Base-by-base conservation (phyloP, 2,888 invertebrate genomes). In the Sphaerophoria taeniata region DNA sequence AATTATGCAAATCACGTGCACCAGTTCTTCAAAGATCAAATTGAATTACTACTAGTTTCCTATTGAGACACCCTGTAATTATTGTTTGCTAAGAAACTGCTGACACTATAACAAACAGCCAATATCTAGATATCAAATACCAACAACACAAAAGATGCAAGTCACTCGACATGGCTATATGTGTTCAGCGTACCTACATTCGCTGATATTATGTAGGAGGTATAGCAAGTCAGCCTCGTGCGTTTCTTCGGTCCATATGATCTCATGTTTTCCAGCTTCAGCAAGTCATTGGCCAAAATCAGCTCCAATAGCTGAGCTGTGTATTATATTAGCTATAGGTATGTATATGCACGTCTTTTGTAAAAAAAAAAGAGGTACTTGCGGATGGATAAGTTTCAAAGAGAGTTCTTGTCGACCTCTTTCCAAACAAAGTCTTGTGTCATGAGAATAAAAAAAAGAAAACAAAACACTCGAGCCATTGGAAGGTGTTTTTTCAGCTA, bases 211-310 rank as follows among this genome's bases (percentile, higher is more conserved):
- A 2, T 16, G 12, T 45, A 16, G 51, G 45, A 6, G 34, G 39
- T 60, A 36, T 16, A 34, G 16, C 16, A 14, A 63, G 36, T 49
- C 33, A 39, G 61, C 39, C 36, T 56, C 58, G 84, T 75, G 75
- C 79, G 79, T 65, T 55, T 55, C 71, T 73, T 69, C 53, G 39
- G 39, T 39, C 51, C 67, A 49, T 85, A 85, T 85, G 85, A 85
- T 76, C 85, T 85, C 85, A 85, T 85, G 56, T 16, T 24, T 24
- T 70, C 71, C 76, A 75, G 76, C 85, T 76, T 73, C 60, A 51
- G 75, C 85, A 85, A 85, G 85, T 85, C 85, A 85, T 81, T 63
- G 72, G 72, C 61, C 80, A 55, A 70, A 85, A 55, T 76, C 63
- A 58, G 80, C 72, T 63, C 79, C 80, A 79, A 70, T 74, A 79